Conservation (phyloP, 2,797 vertebrate species). For the Sandelia bainsii region DNA sequence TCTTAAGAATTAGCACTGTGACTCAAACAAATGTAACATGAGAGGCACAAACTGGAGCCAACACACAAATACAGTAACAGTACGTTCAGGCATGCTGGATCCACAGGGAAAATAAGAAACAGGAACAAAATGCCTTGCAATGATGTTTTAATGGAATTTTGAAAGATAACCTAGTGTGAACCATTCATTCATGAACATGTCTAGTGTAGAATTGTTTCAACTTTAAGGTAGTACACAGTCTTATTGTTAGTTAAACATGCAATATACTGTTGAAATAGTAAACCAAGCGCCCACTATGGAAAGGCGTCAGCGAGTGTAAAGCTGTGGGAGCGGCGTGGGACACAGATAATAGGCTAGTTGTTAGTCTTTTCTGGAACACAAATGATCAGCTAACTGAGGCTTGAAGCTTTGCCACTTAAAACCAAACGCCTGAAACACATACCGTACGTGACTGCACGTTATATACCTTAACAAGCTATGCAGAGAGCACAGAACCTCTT, state of each 20-base stretch:
- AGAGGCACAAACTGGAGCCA: too few species aligned
- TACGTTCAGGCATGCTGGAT: conserved; percentile 71
- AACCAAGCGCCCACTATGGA: conserved; percentile 75
- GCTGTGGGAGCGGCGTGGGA: conserved; percentile 64
- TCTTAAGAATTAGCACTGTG: too few species aligned
- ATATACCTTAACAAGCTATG: conserved; percentile 75
- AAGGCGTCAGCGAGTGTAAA: conserved; percentile 65
- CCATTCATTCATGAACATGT: conserved; percentile 79
- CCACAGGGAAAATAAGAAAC: conserved; percentile 81
- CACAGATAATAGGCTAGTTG: conserved; percentile 68
- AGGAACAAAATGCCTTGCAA: conserved; percentile 85
- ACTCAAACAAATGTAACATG: too few species aligned
- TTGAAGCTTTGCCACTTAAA: conserved; percentile 71
- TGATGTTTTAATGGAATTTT: conserved; percentile 88
- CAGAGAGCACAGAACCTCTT: conserved; percentile 61
- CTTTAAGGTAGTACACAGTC: conserved; percentile 79
- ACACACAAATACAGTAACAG: conserved; percentile 57
- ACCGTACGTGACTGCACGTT: conserved; percentile 76
- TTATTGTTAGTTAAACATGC: conserved; percentile 86
- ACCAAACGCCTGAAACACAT: conserved; percentile 79
- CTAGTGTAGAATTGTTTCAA: conserved; percentile 77
- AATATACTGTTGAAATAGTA: conserved; percentile 82
- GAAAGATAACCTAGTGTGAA: conserved; percentile 82
- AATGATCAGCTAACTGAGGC: conserved; percentile 74
- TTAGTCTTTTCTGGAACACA: conserved; percentile 72